Conservation (phyloP, 2,888 invertebrate genomes). For the Athrips mouffetella region DNA sequence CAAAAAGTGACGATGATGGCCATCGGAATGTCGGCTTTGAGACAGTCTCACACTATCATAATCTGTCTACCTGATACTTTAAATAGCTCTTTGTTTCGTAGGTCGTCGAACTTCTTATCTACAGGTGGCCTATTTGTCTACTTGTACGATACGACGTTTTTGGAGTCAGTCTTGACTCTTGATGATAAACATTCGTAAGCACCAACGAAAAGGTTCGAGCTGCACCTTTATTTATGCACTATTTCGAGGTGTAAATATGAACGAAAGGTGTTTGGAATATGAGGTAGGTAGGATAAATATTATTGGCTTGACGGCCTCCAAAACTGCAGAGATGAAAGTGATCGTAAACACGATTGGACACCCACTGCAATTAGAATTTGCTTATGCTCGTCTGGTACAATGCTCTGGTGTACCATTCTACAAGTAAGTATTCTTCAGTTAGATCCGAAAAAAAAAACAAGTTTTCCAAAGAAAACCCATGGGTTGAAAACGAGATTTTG, state of each 20-base stretch:
- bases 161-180: slow-evolving; percentile 2
- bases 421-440: too few species aligned
- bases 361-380: slow-evolving; percentile 6
- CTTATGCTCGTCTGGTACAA: background rate
- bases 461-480: too few species aligned
- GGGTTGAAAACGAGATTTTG: too few species aligned
- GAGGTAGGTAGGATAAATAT: background rate
- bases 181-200: too few species aligned
- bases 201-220: background rate
- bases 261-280: background rate
- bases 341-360: slow-evolving; percentile 1
- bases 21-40: slow-evolving; percentile 16
- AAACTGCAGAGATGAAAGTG: slow-evolving; percentile 1
- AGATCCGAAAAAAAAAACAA: too few species aligned
- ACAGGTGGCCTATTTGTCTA: slow-evolving; percentile 47
- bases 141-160: slow-evolving; percentile 33
- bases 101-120: slow-evolving; percentile 60
- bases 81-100: slow-evolving; percentile 48
- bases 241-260: background rate
- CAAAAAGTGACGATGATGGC: slow-evolving; percentile 2
- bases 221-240: too few species aligned
- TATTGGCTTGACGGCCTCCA: slow-evolving; percentile 1
- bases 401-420: too few species aligned
- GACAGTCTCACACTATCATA: slow-evolving; percentile 22
- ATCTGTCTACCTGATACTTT: slow-evolving; percentile 41